Conservation (phyloP, 1,140 invertebrate species). For the Maniola jurtina region DNA sequence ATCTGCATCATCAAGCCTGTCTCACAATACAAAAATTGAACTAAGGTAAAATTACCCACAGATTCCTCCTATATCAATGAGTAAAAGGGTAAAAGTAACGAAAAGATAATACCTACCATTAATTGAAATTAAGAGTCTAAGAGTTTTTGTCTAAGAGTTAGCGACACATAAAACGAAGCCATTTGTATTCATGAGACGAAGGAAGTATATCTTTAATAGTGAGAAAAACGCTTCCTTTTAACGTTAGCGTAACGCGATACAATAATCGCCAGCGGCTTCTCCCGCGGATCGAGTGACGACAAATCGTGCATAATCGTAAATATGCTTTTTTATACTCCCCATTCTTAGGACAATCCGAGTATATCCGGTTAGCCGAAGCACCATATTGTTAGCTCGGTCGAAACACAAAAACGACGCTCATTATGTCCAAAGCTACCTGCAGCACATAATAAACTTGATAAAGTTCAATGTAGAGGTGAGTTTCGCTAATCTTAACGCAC, state of each 20-base stretch:
- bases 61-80: too few species aligned
- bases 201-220: not conserved
- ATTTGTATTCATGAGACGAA: not conserved
- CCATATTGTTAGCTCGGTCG: constrained; percentile 52
- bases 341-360: constrained; percentile 56
- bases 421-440: constrained; percentile 41
- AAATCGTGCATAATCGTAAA: constrained; percentile 77
- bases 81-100: too few species aligned
- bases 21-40: too few species aligned
- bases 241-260: constrained; percentile 56
- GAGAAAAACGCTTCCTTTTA: constrained; percentile 19
- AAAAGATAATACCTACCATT: too few species aligned
- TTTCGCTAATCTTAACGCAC: constrained; percentile 37
- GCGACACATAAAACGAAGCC: too few species aligned
- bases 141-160: too few species aligned
- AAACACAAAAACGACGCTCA: constrained; percentile 63
- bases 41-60: too few species aligned
- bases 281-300: constrained; percentile 68
- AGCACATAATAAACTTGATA: constrained; percentile 42
- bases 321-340: constrained; percentile 62
- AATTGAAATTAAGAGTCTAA: too few species aligned
- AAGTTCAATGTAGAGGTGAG: constrained; percentile 40
- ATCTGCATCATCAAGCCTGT: too few species aligned
- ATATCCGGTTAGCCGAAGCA: constrained; percentile 64
- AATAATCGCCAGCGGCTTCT: constrained; percentile 58